A percentile compares a stretch with the other conserved stretches of the same genome.
These are phyloP conservation scores for Tragelaphus eurycerus DNA, from an alignment of 2,797 vertebrate genomes.

Conservation along the genomic window DNA sequence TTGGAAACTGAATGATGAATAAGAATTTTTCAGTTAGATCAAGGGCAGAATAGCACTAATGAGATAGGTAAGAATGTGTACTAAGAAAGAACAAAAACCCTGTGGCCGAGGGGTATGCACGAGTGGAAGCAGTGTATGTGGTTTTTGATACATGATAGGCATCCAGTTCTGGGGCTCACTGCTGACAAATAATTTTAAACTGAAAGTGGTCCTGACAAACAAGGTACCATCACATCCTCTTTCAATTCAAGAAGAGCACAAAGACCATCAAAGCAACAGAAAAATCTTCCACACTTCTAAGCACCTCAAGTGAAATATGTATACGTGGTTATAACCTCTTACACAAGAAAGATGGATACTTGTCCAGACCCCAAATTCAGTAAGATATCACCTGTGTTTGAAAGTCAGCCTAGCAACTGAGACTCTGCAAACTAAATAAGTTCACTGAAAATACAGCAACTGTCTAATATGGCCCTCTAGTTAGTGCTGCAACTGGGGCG, in stretches of 20 bases:
- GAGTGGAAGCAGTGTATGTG: neutral
- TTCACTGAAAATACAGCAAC: constrained; percentile 1
- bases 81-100: neutral
- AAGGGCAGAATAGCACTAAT: neutral
- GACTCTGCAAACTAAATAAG: neutral
- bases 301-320: neutral
- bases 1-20: neutral
- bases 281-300: neutral
- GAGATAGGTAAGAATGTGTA: neutral
- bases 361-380: neutral
- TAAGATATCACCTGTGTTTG: neutral
- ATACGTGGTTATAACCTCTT: neutral
- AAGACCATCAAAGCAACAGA: neutral
- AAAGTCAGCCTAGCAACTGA: constrained; percentile 19
- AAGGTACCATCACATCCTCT: neutral
- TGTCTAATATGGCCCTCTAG: neutral
- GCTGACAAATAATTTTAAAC: neutral
- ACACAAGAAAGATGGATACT: neutral
- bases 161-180: neutral
- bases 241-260: neutral
- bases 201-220: neutral
- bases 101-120: neutral
- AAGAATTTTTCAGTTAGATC: neutral
- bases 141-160: neutral
- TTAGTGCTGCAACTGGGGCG: neutral